Base-by-base conservation (phyloP, 1,140 invertebrate species). In the Brachionus sp. region DNA sequence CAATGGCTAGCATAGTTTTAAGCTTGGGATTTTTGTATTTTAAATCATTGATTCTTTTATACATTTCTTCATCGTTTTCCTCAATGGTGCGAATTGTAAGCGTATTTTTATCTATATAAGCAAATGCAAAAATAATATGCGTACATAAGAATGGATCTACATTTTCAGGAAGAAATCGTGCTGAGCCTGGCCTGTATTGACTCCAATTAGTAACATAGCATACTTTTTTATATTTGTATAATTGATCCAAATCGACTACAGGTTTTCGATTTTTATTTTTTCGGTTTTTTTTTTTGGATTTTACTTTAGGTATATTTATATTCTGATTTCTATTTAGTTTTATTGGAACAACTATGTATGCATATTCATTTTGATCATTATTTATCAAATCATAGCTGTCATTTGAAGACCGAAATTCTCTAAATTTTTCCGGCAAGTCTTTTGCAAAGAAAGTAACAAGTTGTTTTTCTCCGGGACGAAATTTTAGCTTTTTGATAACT, bases 181-280 rank as follows among this genome's bases (percentile, higher is more conserved):
- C 95, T 25, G 92, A 91, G 53, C 93, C 93, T 0, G 94, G 93
- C 64, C 95, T 90, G 87, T 95, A 96, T 83, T 93, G 92, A 0
- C 95, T 95, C 95, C 95, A 97, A 85, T 94, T 96, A 1, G 96
- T 96, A 87, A 95, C 91, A 87, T 97, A 98, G 87, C 96, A 98
- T 85, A 97, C 25, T 82, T 82, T 82, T 68, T 82, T 82, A 53
- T 82, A 82, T 44, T 68, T 66, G 12, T 62, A 82, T 16, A 53
- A 23, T 42, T 66, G 57, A 16, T 82, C 70, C 12, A 75, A 75
- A 46, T 75, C 29, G 7, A 46, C 37, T 6, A 46, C n/a, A 25
- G 70, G 39, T 46, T 39, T 75, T 75, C 29, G 44, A 75, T 46
- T 46, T 75, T 75, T 75, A 6, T 44, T 50, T 33, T 75, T 75